Evolutionary conservation across 1,140 invertebrate species (phyloP), one percentile per base, ranked within the genome.

Genomic region (Rhizoglyphus robini): DNA sequence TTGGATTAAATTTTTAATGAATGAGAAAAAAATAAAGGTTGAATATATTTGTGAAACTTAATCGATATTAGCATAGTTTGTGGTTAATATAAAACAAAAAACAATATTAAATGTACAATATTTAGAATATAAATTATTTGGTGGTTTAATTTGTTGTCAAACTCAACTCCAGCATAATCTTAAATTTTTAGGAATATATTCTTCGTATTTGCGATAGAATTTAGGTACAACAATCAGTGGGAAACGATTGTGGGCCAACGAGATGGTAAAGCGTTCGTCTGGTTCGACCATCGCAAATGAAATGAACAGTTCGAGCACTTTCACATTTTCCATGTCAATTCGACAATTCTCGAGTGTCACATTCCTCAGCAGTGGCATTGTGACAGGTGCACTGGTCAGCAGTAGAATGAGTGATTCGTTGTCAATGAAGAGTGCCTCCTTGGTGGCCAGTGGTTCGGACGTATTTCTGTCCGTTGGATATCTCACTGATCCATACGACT

Each of bases 261-360:
- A 15, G 8, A 54, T 8, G 8, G 23, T 8, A 23, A 54, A 54
- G 41, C 15, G 41, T 32, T 8, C 23, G 23, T 54, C 51, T 8
- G 8, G 51, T 32, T 54, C 23, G 20, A 11, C 23, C 23, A 32
- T 11, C 15, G 51, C 20, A 20, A 54, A 20, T 25, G 51, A 27
- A 8, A 54, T 5, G 8, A 27, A 25, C 23, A 20, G 8, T 11
- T 41, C 18, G 8, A 41, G 18, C 20, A 54, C 8, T 32, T 54
- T 54, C 8, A 54, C 23, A 32, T 54, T 23, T 32, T 54, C 51
- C 51, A 54, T 54, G 51, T 54, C 51, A 23, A 54, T 54, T 25
- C 51, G 51, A 54, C 51, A 54, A 32, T 54, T 54, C 23, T 54
- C 51, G 5, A 54, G 20, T 25, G 51, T 54, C 20, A 54, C 20